Evolutionary conservation across 2,888 invertebrate genomes (phyloP), one percentile per base, ranked within the genome.

Genomic region (Hypercompe scribonia): DNA sequence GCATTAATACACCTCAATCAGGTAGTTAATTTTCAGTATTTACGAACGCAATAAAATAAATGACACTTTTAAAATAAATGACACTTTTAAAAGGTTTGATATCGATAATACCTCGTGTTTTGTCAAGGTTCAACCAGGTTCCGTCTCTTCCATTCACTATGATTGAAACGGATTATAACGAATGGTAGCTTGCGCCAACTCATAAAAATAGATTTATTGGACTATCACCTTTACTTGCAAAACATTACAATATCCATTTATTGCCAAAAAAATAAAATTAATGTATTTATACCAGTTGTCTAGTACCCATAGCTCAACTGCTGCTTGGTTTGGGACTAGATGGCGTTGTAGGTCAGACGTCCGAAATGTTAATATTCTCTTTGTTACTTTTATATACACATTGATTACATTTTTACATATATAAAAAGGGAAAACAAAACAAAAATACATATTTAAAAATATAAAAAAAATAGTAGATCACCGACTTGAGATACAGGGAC

Each of bases 1-100:
- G 84, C 90, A 74, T 86, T 93, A 85, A 82, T 93, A 83, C 84
- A 88, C 77, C 89, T 90, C 74, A 86, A 93, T 77, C 88, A 94
- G 95, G 95, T 95, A 94, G 90, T 77, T 85, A 71, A 54, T 82
- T 67, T 68, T 39, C 28, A 11, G 15, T 68, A 34, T 36, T 58
- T 28, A 28, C n/a, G n/a, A n/a, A 54, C 58, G 28, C 13, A 15
- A 54, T n/a, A 34, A 64, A 64, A 34, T 34, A 33, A 33, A 64
- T 64, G 7, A 31, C 46, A 46, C 18, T 33, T 18, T 3, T 58
- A n/a, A n/a, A n/a, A n/a, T n/a, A n/a, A n/a, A 28, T 7, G 58
- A 2, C 13, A 58, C 28, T 58, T 15, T 28, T 31, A 31, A 58
- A 58, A 61, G 61, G 61, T 61, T 31, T 8, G 28, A 61, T 31